These are phyloP conservation scores for Crossocerus cetratus DNA, from an alignment of 2,888 invertebrate genomes.

Conservation along the genomic window DNA sequence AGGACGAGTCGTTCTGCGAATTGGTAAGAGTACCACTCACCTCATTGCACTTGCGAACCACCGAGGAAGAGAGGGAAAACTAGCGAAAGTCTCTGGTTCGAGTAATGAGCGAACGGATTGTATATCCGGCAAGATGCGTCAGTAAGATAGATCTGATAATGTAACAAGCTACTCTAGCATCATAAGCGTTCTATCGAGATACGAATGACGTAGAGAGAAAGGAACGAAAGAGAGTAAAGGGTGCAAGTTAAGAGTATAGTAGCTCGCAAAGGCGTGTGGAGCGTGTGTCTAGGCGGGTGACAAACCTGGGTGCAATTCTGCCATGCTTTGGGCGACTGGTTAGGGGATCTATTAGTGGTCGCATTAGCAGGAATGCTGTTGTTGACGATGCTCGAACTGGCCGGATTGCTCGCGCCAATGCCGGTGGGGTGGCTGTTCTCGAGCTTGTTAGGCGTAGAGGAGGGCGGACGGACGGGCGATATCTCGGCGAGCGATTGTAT, in stretches of 20 bases:
- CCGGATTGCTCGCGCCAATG: slow-evolving; percentile 32
- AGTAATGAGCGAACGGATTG: too few species aligned
- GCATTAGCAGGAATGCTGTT: slow-evolving; percentile 58
- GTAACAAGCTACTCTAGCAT: too few species aligned
- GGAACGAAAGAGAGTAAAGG: background rate
- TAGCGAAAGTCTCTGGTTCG: too few species aligned
- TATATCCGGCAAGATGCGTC: too few species aligned
- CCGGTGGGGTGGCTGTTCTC: slow-evolving; percentile 53
- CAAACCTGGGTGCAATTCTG: slow-evolving; percentile 74
- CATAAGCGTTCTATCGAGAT: too few species aligned
- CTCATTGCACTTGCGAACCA: background rate
- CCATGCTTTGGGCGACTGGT: slow-evolving; percentile 76
- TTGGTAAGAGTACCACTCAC: slow-evolving; percentile 3
- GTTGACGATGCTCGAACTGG: slow-evolving; percentile 33
- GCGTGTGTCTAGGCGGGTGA: slow-evolving; percentile 48
- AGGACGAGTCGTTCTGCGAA: slow-evolving; percentile 80
- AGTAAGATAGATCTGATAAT: too few species aligned
- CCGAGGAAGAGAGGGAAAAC: too few species aligned
- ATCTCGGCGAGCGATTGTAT: slow-evolving; percentile 73
- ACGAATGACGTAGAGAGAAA: background rate
- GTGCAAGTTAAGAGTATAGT: slow-evolving; percentile 7
- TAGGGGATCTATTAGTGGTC: slow-evolving; percentile 72
- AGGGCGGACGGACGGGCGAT: slow-evolving; percentile 63
- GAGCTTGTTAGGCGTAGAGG: slow-evolving; percentile 63
- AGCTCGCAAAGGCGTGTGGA: slow-evolving; percentile 19